Conservation (phyloP, 2,888 invertebrate genomes). For the Caradrina clavipalpis region DNA sequence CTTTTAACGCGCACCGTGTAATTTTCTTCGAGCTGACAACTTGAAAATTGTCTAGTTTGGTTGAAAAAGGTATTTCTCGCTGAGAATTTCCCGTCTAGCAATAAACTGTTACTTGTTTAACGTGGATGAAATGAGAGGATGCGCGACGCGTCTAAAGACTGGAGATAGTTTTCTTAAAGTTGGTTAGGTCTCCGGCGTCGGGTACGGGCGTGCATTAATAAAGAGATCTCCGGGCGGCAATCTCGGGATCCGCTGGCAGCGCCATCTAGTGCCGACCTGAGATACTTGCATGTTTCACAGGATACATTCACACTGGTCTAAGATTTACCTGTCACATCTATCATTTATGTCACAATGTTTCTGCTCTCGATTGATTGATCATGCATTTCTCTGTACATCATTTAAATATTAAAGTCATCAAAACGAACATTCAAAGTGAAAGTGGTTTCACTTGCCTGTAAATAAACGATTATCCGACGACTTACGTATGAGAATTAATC, state of each 20-base stretch:
- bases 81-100: constrained; percentile 76
- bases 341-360: constrained; percentile 13
- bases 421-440: constrained; percentile 49
- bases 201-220: constrained; percentile 75
- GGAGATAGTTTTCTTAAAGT: constrained; percentile 81
- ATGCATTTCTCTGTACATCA: constrained; percentile 31
- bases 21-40: constrained; percentile 75
- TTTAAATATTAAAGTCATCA: constrained; percentile 38
- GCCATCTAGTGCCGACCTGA: constrained; percentile 31
- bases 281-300: constrained; percentile 44
- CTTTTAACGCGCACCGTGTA: constrained; percentile 73
- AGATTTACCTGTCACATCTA: not conserved
- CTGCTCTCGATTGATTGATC: constrained; percentile 31
- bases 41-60: constrained; percentile 79
- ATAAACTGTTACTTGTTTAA: constrained; percentile 85
- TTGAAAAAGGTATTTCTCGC: constrained; percentile 77
- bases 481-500: constrained; percentile 51
- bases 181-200: constrained; percentile 75
- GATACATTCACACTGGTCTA: constrained; percentile 42
- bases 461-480: constrained; percentile 48
- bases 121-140: constrained; percentile 77
- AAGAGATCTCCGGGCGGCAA: constrained; percentile 74
- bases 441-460: constrained; percentile 46
- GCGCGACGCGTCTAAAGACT: constrained; percentile 68
- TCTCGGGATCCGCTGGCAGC: constrained; percentile 62